phyloP scores from a whole-genome alignment of 1,140 invertebrate genomes.

The Cardiocondyla obscurior region DNA sequence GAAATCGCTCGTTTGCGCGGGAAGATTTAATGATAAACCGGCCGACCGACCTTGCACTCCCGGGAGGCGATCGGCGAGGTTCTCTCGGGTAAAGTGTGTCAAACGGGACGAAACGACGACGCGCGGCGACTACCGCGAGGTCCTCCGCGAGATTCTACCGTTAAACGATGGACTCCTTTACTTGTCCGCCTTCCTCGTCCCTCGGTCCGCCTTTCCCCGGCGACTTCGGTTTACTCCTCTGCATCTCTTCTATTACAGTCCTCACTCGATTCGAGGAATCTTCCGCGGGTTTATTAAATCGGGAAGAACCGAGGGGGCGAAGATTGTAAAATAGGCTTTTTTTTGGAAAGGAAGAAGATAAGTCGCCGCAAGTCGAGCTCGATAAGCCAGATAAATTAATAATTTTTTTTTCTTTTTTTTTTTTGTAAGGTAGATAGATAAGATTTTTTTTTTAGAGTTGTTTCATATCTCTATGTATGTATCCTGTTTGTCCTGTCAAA shows the following conservation, averaged over 20 bases:
- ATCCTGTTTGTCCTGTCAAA: neutral
- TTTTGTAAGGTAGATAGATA: too few relatives aligned
- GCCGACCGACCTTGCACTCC: conserved; percentile 69
- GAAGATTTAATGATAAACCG: conserved; percentile 66
- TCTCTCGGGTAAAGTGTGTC: conserved; percentile 70
- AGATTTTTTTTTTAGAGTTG: neutral
- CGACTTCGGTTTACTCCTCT: conserved; percentile 22
- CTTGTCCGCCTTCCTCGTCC: conserved; percentile 67
- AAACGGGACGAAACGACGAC: conserved; percentile 64
- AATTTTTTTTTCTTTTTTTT: too few relatives aligned
- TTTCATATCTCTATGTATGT: neutral
- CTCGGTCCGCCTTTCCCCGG: conserved; percentile 60
- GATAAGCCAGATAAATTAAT: too few relatives aligned
- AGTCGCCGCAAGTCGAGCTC: too few relatives aligned
- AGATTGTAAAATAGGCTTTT: neutral
- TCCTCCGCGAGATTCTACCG: conserved; percentile 71
- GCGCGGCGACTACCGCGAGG: conserved; percentile 51
- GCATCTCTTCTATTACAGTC: conserved; percentile 11
- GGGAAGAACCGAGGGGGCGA: neutral
- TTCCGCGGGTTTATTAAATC: neutral
- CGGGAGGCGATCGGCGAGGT: conserved; percentile 63
- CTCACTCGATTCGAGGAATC: neutral
- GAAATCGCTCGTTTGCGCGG: conserved; percentile 3
- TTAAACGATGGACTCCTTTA: conserved; percentile 71
- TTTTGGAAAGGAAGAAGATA: too few relatives aligned